phyloP scores from a whole-genome alignment of 2,797 vertebrate species.

The Acanthiza pusilla region DNA sequence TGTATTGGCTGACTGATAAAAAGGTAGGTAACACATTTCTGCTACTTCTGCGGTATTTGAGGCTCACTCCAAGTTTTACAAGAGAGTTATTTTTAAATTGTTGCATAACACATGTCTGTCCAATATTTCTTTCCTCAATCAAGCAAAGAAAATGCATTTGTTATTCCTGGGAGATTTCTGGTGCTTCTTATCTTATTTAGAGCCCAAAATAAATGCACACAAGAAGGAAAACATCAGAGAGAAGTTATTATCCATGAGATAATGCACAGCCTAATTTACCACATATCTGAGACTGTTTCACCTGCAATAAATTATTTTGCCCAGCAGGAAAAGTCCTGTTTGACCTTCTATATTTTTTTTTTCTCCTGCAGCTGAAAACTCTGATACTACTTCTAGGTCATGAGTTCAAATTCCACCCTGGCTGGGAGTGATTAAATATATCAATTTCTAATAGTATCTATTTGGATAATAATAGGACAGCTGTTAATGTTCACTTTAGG shows the following conservation, averaged over 20 bases:
- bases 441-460: constrained; percentile 43
- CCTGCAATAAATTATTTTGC: constrained; percentile 60
- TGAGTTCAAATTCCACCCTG: constrained; percentile 44
- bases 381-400: constrained; percentile 51
- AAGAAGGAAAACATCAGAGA: constrained; percentile 46
- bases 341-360: constrained; percentile 9
- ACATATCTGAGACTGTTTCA: constrained; percentile 42
- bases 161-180: constrained; percentile 57
- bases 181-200: constrained; percentile 49
- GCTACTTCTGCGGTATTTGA: constrained; percentile 52
- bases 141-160: constrained; percentile 64
- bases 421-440: constrained; percentile 44
- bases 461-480: constrained; percentile 9
- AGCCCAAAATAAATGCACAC: constrained; percentile 50
- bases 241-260: constrained; percentile 52
- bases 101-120: constrained; percentile 66
- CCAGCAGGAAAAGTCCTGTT: constrained; percentile 44
- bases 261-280: constrained; percentile 54
- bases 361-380: constrained; percentile 35
- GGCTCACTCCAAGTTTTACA: constrained; percentile 58
- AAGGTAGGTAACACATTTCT: constrained; percentile 53
- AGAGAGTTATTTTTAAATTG: constrained; percentile 63
- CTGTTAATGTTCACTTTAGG: background rate
- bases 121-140: constrained; percentile 62
- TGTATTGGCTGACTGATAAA: constrained; percentile 41